Conservation (phyloP, 35 echinoderm and acorn worm species). For the Apostichopus californicus region DNA sequence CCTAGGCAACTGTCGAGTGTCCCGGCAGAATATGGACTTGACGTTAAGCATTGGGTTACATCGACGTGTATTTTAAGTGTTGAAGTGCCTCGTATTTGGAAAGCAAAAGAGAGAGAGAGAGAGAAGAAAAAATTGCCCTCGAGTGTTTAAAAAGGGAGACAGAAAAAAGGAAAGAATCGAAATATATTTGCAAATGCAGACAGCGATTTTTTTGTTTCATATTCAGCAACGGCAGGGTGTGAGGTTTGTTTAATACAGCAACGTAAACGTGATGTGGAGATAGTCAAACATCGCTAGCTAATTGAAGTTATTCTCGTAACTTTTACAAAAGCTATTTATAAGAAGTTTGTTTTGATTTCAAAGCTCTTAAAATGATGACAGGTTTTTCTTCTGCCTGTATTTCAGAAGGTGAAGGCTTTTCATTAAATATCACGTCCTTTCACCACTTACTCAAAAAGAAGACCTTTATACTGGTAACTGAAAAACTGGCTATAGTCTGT, state of each 20-base stretch:
- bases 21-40: constrained; percentile 45
- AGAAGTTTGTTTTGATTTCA: no score
- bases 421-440: no score
- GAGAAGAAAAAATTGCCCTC: constrained; percentile 4
- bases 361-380: no score
- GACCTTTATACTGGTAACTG: no score
- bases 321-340: no score
- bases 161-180: background rate
- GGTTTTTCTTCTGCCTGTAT: no score
- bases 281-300: background rate
- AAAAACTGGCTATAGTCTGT: no score
- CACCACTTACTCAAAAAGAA: no score
- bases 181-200: constrained; percentile 2
- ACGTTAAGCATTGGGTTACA: constrained; percentile 36
- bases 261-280: background rate
- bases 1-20: constrained; percentile 37
- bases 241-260: no score
- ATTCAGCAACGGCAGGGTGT: background rate
- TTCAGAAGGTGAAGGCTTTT: no score
- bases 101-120: background rate
- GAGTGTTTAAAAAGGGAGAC: background rate
- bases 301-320: no score
- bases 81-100: constrained; percentile 29
- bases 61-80: background rate
- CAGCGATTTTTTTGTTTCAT: background rate